Evolutionary conservation across 1,140 invertebrate genomes (phyloP), one percentile per base, ranked within the genome.

Genomic region (Probaryconus sp.): DNA sequence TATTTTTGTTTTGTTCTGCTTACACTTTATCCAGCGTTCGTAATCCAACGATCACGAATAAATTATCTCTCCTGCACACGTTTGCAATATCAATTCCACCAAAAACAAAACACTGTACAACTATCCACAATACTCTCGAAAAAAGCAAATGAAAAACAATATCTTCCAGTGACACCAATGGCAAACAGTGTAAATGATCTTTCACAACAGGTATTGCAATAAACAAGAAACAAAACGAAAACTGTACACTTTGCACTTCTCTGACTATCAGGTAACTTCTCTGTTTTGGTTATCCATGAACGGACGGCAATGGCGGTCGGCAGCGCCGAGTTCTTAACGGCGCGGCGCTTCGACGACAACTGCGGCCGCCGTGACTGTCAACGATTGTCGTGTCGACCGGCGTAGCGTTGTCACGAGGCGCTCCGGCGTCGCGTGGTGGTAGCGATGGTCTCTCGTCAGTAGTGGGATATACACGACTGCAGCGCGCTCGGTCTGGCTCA

Each of bases 401-500:
- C 63, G 18, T 2, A 13, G n/a, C n/a, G 18, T 53, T 61, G 67
- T 70, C 67, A 70, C 67, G 55, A 48, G 67, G 55, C 26, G 18
- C 38, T n/a, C 10, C 40, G 38, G 9, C 1, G 43, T 9, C 20
- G 53, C 14, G 55, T 26, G 48, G 69, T 48, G 53, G 51, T 45
- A 55, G 61, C 18, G 64, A 9, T 4, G 37, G 7, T 42, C 33
- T n/a, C n/a, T n/a, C n/a, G n/a, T n/a, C n/a, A n/a, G n/a, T n/a
- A n/a, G n/a, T n/a, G n/a, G n/a, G n/a, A n/a, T n/a, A n/a, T n/a
- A n/a, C n/a, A n/a, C 70, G 70, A 73, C 53, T 47, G 55, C 69
- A 64, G 69, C 69, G 76, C 58, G 61, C 37, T 69, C 55, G 77
- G 77, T 69, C 75, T 30, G 43, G 50, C 55, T 31, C 43, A 43